Evolutionary conservation across 2,113 vertebrate genomes (phyloP), one percentile per base, ranked within the genome.

Genomic region (Nestor notabilis): DNA sequence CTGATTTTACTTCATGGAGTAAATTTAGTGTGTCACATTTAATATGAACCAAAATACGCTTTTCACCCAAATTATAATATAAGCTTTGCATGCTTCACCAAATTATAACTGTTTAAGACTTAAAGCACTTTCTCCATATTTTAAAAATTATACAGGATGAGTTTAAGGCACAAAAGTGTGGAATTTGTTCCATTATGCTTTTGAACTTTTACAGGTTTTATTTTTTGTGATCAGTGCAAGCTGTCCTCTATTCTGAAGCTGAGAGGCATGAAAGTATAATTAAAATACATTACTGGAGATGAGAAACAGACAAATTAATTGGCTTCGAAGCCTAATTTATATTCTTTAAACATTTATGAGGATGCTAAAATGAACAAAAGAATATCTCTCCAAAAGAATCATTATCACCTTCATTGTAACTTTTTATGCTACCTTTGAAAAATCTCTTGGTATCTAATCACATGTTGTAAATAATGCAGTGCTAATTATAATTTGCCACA

Each of bases 241-340:
- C 8, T 55, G 33, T 58, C 35, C 94, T 90, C 27, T 17, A 50
- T 82, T 92, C 43, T 71, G 58, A 93, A 90, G 39, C 71, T 89
- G 71, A 83, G 9, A 94, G 35, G 28, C 63, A 89, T 72, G 63
- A 90, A 93, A 92, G 55, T 93, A 56, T 85, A 95, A 95, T 97
- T 96, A 97, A 97, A 97, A 93, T 65, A 93, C 55, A 91, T 93
- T 83, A 92, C 47, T 87, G 35, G 79, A 96, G 92, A 97, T 92
- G 83, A 95, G 93, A 96, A 97, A 87, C 79, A 95, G 97, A 92
- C 58, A 96, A 97, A 97, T 95, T 96, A 96, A 97, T 97, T 97
- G 90, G 7, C 63, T 95, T 91, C 31, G 86, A 94, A 96, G 70
- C 37, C 47, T 95, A 95, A 96, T 97, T 96, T 96, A 95, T 97